Evolutionary conservation across 2,888 invertebrate species (phyloP).

Genomic region (Muschampia plurimacula): DNA sequence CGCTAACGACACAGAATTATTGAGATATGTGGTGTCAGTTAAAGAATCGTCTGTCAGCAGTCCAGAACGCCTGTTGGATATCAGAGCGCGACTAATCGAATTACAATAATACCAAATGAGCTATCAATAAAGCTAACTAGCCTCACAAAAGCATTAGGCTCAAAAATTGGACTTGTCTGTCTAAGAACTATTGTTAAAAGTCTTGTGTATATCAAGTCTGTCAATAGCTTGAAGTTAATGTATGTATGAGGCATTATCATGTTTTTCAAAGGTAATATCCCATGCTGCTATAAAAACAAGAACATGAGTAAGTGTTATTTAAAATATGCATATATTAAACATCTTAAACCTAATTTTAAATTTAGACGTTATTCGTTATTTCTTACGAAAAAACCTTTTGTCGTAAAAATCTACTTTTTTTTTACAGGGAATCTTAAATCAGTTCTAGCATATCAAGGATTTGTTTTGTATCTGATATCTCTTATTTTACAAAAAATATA

Average conservation of each 20-base stretch:
- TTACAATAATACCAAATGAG: slow-evolving; percentile 49
- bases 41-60: slow-evolving; percentile 61
- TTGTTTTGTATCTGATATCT: too few relatives aligned
- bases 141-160: slow-evolving; percentile 34
- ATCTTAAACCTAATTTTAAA: too few relatives aligned
- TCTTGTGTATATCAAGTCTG: not conserved
- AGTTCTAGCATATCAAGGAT: too few relatives aligned
- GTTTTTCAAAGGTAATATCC: not conserved
- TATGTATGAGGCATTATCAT: not conserved
- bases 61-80: slow-evolving; percentile 60
- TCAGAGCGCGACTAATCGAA: slow-evolving; percentile 66
- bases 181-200: slow-evolving; percentile 4
- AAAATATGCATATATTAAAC: too few relatives aligned
- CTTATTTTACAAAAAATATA: too few relatives aligned
- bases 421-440: too few relatives aligned
- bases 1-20: slow-evolving; percentile 32
- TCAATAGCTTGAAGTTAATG: not conserved
- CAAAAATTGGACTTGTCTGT: not conserved
- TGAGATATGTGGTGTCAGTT: slow-evolving; percentile 51
- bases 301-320: too few relatives aligned
- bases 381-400: too few relatives aligned
- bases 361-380: too few relatives aligned
- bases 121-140: slow-evolving; percentile 48
- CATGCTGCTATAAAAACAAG: not conserved
- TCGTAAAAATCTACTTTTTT: too few relatives aligned